A percentile compares a stretch with the other conserved stretches of the same genome.
Evolutionary conservation across 1,140 invertebrate genomes (phyloP).

Genomic region (Mesaphorura yosii): DNA sequence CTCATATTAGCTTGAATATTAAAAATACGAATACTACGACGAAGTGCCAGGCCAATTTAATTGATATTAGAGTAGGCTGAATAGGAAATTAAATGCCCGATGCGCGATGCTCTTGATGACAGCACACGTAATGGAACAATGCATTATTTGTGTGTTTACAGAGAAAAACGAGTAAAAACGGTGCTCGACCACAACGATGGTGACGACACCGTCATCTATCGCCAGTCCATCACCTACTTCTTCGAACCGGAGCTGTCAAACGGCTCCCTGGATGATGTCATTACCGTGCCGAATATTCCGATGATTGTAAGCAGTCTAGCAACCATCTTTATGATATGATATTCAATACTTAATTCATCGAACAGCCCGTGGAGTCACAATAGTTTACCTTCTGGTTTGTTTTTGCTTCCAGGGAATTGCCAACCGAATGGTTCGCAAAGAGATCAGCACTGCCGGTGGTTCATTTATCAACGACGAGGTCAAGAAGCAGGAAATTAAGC

Average conservation of each 20-base stretch:
- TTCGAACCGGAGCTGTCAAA: conserved; percentile 21
- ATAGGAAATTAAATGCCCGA: background rate
- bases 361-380: no score
- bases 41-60: background rate
- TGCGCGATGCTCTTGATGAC: no score
- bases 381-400: background rate
- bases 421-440: background rate
- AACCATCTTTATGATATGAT: background rate
- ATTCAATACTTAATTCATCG: background rate
- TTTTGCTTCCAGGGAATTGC: background rate
- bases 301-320: conserved; percentile 10
- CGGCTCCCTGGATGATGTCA: conserved; percentile 15
- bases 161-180: conserved; percentile 17
- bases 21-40: background rate
- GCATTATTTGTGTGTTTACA: conserved; percentile 1
- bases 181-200: conserved; percentile 11
- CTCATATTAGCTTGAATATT: no score
- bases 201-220: conserved; percentile 21
- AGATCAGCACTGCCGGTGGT: background rate
- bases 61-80: background rate
- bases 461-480: conserved; percentile 8
- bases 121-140: no score
- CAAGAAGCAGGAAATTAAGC: conserved; percentile 10
- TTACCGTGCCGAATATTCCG: conserved; percentile 20
- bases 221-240: conserved; percentile 18